A percentile compares a stretch with the other conserved stretches of the same genome.
phyloP scores from a whole-genome alignment of 2,797 vertebrate species.

The Buphagus erythrorhynchus region DNA sequence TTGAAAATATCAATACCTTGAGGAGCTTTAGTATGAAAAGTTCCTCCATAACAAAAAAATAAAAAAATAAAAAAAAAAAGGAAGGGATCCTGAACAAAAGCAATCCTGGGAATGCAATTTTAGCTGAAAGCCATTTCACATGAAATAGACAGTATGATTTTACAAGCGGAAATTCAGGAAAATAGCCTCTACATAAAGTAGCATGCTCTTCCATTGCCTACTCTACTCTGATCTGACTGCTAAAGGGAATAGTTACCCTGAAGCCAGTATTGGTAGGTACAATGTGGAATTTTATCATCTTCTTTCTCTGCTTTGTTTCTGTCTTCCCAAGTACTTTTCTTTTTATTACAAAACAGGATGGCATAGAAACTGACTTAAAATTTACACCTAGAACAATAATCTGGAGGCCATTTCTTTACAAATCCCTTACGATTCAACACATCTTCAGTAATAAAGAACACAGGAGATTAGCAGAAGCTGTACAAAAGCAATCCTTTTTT shows the following conservation, averaged over 20 bases:
- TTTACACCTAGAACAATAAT: conserved; percentile 44
- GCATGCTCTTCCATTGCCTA: neutral
- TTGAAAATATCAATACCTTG: neutral
- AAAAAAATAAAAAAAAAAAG: neutral
- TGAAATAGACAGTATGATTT: conserved; percentile 14
- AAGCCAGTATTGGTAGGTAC: neutral
- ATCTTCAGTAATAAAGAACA: conserved; percentile 23
- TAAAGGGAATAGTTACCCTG: conserved; percentile 27
- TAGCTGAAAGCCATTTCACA: conserved; percentile 9
- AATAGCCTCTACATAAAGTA: conserved; percentile 17
- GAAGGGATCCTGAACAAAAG: neutral
- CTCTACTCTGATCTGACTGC: conserved; percentile 13
- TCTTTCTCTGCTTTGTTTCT: conserved; percentile 39
- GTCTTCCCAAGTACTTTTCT: conserved; percentile 1
- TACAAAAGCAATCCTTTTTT: neutral
- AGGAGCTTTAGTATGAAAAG: neutral
- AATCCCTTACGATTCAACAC: neutral
- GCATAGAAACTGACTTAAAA: conserved; percentile 25
- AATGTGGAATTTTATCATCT: conserved; percentile 10
- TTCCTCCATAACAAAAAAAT: neutral
- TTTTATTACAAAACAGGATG: conserved; percentile 7
- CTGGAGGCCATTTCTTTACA: conserved; percentile 19
- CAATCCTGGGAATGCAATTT: conserved; percentile 10
- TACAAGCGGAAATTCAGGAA: conserved; percentile 36
- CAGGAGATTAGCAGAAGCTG: conserved; percentile 4